Percentiles rank a stretch among this genome's conserved stretches.
Evolutionary conservation across 1,140 invertebrate species (phyloP).

Genomic region (Bilobella aurantiaca): DNA sequence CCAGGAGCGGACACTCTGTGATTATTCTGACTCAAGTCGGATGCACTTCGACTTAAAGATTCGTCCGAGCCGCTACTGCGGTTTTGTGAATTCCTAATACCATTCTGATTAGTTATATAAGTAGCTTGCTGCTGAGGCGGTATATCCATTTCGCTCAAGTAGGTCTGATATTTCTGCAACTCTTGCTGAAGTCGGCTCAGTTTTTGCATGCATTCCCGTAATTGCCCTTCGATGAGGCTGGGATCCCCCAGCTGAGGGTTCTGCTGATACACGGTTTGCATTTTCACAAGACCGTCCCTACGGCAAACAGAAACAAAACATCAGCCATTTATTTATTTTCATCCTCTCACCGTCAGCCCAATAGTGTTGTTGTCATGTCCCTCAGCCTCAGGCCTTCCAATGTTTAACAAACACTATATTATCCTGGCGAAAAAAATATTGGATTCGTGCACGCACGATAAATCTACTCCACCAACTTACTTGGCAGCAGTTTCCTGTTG

Average conservation of each 20-base stretch:
- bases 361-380: too few species aligned
- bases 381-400: neutral
- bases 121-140: slow-evolving; percentile 1
- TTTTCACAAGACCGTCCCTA: slow-evolving; percentile 92
- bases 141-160: slow-evolving; percentile 30
- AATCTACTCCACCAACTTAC: too few species aligned
- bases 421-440: too few species aligned
- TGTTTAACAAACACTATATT: neutral
- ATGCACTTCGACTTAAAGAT: slow-evolving; percentile 73
- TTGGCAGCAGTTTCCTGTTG: slow-evolving; percentile 81
- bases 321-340: neutral
- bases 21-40: slow-evolving; percentile 56
- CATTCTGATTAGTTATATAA: slow-evolving; percentile 22
- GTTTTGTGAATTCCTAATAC: slow-evolving; percentile 34
- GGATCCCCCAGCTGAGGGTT: slow-evolving; percentile 93
- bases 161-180: slow-evolving; percentile 42
- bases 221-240: slow-evolving; percentile 84
- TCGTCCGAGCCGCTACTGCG: slow-evolving; percentile 59
- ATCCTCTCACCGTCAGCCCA: too few species aligned
- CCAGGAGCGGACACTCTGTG: slow-evolving; percentile 55
- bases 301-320: slow-evolving; percentile 8
- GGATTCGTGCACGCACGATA: too few species aligned
- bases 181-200: slow-evolving; percentile 71
- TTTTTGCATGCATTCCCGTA: slow-evolving; percentile 85
- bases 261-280: slow-evolving; percentile 93